Evolutionary conservation across 37 sponge, comb jelly and placozoan genomes (phyloP).

Genomic region (Dysidea cf. avara): DNA sequence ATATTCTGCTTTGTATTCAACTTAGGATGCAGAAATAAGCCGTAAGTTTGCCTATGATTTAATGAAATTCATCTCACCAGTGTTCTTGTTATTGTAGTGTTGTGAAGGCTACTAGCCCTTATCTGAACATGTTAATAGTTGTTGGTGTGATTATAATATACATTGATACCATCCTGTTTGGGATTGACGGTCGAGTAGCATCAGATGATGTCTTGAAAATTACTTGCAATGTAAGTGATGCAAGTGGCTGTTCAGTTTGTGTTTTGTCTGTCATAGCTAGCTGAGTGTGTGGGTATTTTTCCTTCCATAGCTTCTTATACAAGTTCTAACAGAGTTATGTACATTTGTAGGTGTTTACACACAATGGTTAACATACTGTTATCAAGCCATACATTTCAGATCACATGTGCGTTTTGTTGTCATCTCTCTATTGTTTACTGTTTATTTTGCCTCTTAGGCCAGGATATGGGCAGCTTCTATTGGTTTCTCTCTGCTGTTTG

Average conservation of each 20-base stretch:
- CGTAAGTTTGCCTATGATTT: slow-evolving; percentile 7
- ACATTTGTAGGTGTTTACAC: background rate
- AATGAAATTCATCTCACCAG: no score
- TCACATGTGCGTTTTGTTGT: no score
- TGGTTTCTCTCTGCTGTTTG: slow-evolving; percentile 58
- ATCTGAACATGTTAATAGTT: slow-evolving; percentile 50
- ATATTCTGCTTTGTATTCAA: slow-evolving; percentile 7
- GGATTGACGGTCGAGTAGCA: slow-evolving; percentile 18
- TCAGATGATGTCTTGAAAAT: background rate
- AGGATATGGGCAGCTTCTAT: slow-evolving; percentile 40
- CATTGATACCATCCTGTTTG: slow-evolving; percentile 39
- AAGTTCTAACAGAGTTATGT: background rate
- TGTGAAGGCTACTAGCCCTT: slow-evolving; percentile 62
- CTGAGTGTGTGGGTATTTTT: no score
- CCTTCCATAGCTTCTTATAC: background rate
- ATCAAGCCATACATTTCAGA: no score
- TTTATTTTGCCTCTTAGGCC: background rate
- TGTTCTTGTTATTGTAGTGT: slow-evolving; percentile 16
- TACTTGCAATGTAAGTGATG: slow-evolving; percentile 22
- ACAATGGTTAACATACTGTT: background rate
- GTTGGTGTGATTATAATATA: slow-evolving; percentile 53
- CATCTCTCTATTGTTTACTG: no score
- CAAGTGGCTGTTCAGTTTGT: background rate
- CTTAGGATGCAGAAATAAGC: slow-evolving; percentile 2
- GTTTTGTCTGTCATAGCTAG: no score